Evolutionary conservation across 2,888 invertebrate genomes (phyloP), one percentile per base, ranked within the genome.

Genomic region (Allophyes oxyacanthae): DNA sequence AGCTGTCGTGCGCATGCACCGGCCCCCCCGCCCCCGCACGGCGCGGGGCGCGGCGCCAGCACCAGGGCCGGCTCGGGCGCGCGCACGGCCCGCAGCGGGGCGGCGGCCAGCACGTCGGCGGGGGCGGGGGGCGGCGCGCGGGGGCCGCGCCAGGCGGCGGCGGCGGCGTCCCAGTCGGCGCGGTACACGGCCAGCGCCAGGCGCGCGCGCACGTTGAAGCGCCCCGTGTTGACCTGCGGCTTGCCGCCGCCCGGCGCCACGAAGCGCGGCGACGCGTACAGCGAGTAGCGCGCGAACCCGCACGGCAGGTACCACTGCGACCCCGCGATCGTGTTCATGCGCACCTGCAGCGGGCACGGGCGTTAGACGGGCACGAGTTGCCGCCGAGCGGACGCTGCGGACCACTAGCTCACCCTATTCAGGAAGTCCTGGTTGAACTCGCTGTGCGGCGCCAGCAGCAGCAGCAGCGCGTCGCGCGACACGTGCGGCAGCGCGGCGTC

Each of bases 231-330:
- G 86, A 97, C 81, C 64, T 75, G 76, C 45, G 86, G 96, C 82
- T 96, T 96, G 55, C 65, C 69, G 61, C 85, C 86, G 14, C 97
- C 94, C 72, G 97, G 97, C 61, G 81, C 79, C 67, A 96, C 92
- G 72, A 95, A 95, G 7, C 97, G 97, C 83, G 98, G 96, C 91
- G 87, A 87, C 69, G 96, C 92, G 77, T 95, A 95, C 42, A 98
- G 98, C 80, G 98, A 95, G 92, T 97, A 98, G 82, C 98, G 97
- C 78, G 97, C 95, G 90, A 99, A 99, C 14, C 98, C 97, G 70
- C 98, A 96, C n/a, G 99, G 98, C 79, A 97, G 96, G 93, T 97
- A 99, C 78, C 99, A 96, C 94, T 99, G 99, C 89, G 96, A 97
- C 69, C 97, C 97, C 71, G 94, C 92, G 66, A 99, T 98, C 2